Percentiles rank a stretch among this genome's conserved stretches.
These are phyloP conservation scores for Ormyrus thymus DNA, from an alignment of 2,888 invertebrate genomes.

Conservation along the genomic window DNA sequence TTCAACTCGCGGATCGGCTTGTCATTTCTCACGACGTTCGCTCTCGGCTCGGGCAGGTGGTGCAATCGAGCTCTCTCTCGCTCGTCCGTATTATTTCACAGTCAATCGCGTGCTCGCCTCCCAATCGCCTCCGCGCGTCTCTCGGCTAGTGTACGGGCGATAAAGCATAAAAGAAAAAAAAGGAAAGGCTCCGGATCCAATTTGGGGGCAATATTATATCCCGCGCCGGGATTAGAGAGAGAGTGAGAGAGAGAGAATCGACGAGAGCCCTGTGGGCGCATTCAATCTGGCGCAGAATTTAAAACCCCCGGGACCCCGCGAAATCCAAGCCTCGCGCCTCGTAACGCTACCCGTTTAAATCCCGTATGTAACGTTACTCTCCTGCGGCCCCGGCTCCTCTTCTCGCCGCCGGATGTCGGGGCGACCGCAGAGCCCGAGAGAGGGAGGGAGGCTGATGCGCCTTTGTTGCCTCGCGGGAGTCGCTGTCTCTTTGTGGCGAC, in stretches of 20 bases:
- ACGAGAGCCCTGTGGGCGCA: slow-evolving; percentile 53
- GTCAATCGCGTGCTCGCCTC: too few relatives aligned
- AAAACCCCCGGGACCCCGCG: slow-evolving; percentile 49
- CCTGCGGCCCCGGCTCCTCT: not conserved
- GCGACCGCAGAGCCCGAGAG: slow-evolving; percentile 8
- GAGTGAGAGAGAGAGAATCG: slow-evolving; percentile 15
- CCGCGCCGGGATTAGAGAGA: not conserved
- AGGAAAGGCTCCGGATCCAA: slow-evolving; percentile 36
- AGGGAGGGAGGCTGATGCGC: too few relatives aligned
- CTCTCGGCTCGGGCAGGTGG: too few relatives aligned
- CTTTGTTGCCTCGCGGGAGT: too few relatives aligned
- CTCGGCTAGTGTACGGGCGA: too few relatives aligned
- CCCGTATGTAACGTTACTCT: slow-evolving; percentile 45
- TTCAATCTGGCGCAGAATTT: slow-evolving; percentile 42
- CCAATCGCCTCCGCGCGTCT: too few relatives aligned
- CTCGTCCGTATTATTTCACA: too few relatives aligned
- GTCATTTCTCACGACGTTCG: too few relatives aligned
- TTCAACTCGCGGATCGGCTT: too few relatives aligned
- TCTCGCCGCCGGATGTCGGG: slow-evolving; percentile 27
- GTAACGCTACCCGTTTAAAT: slow-evolving; percentile 55
- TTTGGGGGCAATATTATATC: slow-evolving; percentile 24
- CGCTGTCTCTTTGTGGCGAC: too few relatives aligned
- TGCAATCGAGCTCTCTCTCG: too few relatives aligned
- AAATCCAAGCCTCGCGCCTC: slow-evolving; percentile 55
- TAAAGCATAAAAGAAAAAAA: not conserved